These are phyloP conservation scores for Prionace glauca DNA, from an alignment of 2,797 vertebrate species.

Conservation along the genomic window DNA sequence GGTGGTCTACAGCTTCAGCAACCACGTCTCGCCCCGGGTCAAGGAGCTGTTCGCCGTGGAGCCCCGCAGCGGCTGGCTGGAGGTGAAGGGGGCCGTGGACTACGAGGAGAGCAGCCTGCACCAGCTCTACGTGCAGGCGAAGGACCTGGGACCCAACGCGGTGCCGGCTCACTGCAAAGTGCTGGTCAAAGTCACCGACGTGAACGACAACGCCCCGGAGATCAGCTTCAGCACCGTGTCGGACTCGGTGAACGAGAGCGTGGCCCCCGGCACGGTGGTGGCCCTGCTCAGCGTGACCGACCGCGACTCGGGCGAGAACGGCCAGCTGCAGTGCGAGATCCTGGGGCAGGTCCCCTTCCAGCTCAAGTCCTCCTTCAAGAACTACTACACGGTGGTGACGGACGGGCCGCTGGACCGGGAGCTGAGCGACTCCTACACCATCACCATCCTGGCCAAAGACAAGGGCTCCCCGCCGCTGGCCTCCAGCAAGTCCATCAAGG, in stretches of 20 bases:
- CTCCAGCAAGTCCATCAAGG: constrained; percentile 84
- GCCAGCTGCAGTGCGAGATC: constrained; percentile 85
- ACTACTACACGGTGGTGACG: constrained; percentile 89
- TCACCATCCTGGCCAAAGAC: constrained; percentile 84
- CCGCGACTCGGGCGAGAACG: constrained; percentile 85
- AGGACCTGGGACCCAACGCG: constrained; percentile 90
- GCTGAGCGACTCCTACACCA: constrained; percentile 78
- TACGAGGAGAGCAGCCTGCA: constrained; percentile 86
- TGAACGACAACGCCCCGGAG: constrained; percentile 90
- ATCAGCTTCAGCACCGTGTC: constrained; percentile 94
- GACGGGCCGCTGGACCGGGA: constrained; percentile 84
- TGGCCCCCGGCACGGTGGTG: constrained; percentile 85
- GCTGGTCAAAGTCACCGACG: constrained; percentile 77
- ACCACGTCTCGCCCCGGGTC: constrained; percentile 81
- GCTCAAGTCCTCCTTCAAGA: constrained; percentile 85
- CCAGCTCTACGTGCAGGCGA: constrained; percentile 94
- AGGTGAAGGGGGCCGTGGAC: constrained; percentile 86
- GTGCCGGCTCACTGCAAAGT: constrained; percentile 95
- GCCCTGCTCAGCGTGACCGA: constrained; percentile 91
- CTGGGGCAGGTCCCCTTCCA: constrained; percentile 88
- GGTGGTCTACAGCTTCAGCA: constrained; percentile 88
- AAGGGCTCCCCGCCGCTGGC: constrained; percentile 74
- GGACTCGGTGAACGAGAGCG: constrained; percentile 86
- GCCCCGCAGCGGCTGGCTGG: constrained; percentile 79
- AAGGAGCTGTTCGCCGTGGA: constrained; percentile 84